A percentile compares a stretch with the other conserved stretches of the same genome.
phyloP scores from a whole-genome alignment of 1,140 invertebrate genomes.

The Sitodiplosis mosellana region DNA sequence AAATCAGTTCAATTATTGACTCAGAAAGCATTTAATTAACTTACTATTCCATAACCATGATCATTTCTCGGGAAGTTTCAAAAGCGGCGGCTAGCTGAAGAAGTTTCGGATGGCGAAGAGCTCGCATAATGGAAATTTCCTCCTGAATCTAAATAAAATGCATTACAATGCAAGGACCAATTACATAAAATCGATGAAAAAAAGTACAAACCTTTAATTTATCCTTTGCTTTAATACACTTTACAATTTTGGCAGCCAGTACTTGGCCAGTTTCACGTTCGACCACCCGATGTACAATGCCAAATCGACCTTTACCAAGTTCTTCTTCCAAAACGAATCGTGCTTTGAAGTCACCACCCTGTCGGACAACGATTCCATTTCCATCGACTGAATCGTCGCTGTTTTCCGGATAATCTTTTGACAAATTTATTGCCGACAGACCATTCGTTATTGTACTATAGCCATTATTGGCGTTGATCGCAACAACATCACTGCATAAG shows the following conservation, averaged over 20 bases:
- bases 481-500: conserved; percentile 17
- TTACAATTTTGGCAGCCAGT: conserved; percentile 83
- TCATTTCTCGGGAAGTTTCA: conserved; percentile 66
- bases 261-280: conserved; percentile 48
- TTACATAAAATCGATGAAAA: background rate
- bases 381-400: background rate
- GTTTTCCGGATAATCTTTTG: no score
- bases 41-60: conserved; percentile 91
- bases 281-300: conserved; percentile 52
- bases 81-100: conserved; percentile 75
- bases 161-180: no score
- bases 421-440: no score
- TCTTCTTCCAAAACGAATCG: conserved; percentile 48
- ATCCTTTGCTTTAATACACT: conserved; percentile 61
- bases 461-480: background rate
- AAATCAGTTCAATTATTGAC: background rate
- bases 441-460: no score
- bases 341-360: conserved; percentile 34
- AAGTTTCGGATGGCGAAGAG: conserved; percentile 74
- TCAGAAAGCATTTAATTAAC: conserved; percentile 22
- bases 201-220: conserved; percentile 77
- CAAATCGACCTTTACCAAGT: conserved; percentile 66
- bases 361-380: conserved; percentile 16
- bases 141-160: conserved; percentile 28
- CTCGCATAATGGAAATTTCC: conserved; percentile 86